Conservation (phyloP, 64 coral and sea anemone species). For the Pocillopora damicornis region DNA sequence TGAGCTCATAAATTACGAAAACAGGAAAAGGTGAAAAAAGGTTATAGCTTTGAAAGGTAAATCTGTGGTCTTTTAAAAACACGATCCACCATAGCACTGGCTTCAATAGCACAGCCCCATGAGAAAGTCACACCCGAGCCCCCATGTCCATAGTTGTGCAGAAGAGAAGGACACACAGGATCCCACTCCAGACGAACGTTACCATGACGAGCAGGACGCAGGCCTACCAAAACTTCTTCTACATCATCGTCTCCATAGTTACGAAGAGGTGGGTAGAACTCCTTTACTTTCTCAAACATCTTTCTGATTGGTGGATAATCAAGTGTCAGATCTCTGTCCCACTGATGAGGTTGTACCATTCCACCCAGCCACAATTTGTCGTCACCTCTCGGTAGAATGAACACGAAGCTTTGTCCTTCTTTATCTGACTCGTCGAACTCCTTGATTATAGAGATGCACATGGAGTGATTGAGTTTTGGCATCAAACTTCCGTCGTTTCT, state of each 20-base stretch:
- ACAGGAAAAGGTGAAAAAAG: neutral
- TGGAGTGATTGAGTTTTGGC: conserved; percentile 25
- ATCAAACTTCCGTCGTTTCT: conserved; percentile 37
- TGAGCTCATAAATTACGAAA: too few species aligned
- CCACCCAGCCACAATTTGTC: neutral
- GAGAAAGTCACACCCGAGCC: conserved; percentile 43
- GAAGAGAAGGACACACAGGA: conserved; percentile 35
- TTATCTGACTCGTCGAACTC: neutral
- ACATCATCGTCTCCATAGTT: conserved; percentile 7
- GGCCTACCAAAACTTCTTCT: neutral
- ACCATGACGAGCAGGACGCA: conserved; percentile 1
- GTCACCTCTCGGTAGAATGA: neutral
- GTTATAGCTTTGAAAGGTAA: conserved; percentile 23
- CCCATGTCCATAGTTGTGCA: conserved; percentile 54
- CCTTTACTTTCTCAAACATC: conserved; percentile 40
- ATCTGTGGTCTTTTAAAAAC: conserved; percentile 28
- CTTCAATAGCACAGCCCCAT: conserved; percentile 47
- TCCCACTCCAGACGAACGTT: neutral
- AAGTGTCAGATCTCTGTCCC: neutral
- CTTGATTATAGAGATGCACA: neutral
- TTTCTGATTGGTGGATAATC: conserved; percentile 15
- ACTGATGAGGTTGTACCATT: neutral
- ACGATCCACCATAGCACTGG: conserved; percentile 39
- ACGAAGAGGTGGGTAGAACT: conserved; percentile 35
- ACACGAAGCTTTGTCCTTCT: conserved; percentile 6